These are phyloP conservation scores for Catharus bicknelli DNA, from an alignment of 2,113 vertebrate species.

Conservation along the genomic window DNA sequence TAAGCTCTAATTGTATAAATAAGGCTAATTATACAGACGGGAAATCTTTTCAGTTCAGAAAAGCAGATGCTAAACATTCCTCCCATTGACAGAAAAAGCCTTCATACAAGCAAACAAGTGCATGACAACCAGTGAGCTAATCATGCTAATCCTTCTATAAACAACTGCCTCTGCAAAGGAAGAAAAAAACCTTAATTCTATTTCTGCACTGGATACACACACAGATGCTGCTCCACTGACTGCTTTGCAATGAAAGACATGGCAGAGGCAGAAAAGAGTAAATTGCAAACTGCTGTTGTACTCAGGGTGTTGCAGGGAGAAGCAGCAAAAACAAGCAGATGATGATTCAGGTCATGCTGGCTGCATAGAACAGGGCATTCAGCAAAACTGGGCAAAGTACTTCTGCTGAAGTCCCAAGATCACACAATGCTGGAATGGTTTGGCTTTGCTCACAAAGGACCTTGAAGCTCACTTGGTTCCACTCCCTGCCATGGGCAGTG, in stretches of 20 bases:
- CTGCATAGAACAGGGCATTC: neutral
- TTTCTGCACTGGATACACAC: neutral
- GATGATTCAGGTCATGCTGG: neutral
- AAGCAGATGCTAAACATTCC: slow-evolving; percentile 35
- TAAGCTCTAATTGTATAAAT: slow-evolving; percentile 31
- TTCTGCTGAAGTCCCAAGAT: neutral
- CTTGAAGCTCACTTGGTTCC: neutral
- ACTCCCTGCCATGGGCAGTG: neutral
- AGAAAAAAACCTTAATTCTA: neutral
- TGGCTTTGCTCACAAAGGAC: neutral
- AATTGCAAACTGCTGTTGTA: neutral
- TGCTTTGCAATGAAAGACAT: neutral
- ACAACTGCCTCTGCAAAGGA: neutral
- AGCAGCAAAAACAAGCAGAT: neutral
- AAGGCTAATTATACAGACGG: slow-evolving; percentile 12
- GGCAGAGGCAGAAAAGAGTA: neutral
- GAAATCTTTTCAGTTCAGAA: slow-evolving; percentile 28
- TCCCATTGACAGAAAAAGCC: neutral
- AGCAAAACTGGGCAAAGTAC: neutral
- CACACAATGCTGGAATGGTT: neutral
- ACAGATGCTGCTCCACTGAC: neutral
- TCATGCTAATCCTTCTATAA: slow-evolving; percentile 11
- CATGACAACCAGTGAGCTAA: neutral
- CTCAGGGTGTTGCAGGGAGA: neutral
- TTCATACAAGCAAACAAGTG: neutral